phyloP scores from a whole-genome alignment of 2,113 vertebrate species.

The Amblyopsis rosae region DNA sequence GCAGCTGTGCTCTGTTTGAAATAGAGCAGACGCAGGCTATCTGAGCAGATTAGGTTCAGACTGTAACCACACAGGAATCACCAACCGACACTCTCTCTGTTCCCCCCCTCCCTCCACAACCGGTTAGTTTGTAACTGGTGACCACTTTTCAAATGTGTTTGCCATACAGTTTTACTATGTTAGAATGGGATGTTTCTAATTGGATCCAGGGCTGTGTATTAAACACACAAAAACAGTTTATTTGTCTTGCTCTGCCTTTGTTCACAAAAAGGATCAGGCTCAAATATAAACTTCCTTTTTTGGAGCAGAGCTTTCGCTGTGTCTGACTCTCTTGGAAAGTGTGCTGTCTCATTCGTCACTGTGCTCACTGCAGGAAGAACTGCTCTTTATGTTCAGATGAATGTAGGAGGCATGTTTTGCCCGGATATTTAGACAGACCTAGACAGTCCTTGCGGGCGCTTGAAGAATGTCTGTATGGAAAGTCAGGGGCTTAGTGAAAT shows the following conservation, averaged over 20 bases:
- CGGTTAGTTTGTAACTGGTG: neutral
- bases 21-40: slow-evolving; percentile 50
- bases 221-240: slow-evolving; percentile 43
- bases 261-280: slow-evolving; percentile 61
- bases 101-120: slow-evolving; percentile 16
- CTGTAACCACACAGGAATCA: slow-evolving; percentile 63
- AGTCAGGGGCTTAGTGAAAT: slow-evolving; percentile 33
- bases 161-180: slow-evolving; percentile 11
- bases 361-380: slow-evolving; percentile 54
- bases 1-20: slow-evolving; percentile 51
- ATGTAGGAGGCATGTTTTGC: slow-evolving; percentile 62
- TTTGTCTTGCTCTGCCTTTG: slow-evolving; percentile 60
- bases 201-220: slow-evolving; percentile 40
- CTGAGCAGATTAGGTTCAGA: slow-evolving; percentile 55
- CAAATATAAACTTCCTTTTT: slow-evolving; percentile 72
- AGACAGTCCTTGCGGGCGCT: slow-evolving; percentile 58
- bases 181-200: slow-evolving; percentile 22
- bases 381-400: slow-evolving; percentile 70
- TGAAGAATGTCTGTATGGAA: slow-evolving; percentile 58
- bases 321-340: slow-evolving; percentile 41
- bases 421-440: slow-evolving; percentile 54
- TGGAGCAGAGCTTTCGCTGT: slow-evolving; percentile 31
- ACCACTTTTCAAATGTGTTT: slow-evolving; percentile 34
- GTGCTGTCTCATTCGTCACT: slow-evolving; percentile 55
- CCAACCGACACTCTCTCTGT: slow-evolving; percentile 50